Evolutionary conservation across 2,888 invertebrate genomes (phyloP).

Genomic region (Marasmarcha lunaedactyla): DNA sequence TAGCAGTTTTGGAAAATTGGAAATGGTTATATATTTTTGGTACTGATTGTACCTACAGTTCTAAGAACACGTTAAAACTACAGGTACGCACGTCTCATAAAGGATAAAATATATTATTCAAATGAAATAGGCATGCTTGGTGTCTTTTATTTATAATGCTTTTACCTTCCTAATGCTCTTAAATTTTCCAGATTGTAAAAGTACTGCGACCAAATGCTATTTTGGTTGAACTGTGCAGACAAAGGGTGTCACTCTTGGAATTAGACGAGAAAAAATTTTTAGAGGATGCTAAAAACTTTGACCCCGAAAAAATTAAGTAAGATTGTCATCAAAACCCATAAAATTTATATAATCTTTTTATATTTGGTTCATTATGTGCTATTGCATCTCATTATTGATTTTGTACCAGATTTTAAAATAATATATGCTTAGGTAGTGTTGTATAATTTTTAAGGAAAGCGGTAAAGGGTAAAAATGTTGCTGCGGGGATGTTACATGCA

Average conservation of each 20-base stretch:
- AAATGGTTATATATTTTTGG: no score
- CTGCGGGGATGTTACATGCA: slow-evolving; percentile 56
- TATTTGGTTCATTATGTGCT: no score
- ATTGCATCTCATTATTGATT: background rate
- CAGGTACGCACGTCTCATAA: no score
- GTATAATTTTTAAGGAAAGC: slow-evolving; percentile 31
- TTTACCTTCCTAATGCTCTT: no score
- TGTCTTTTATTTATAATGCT: no score
- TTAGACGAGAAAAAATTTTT: slow-evolving; percentile 58
- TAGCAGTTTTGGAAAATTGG: no score
- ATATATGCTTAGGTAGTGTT: no score
- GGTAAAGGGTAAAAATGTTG: slow-evolving; percentile 52
- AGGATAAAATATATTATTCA: no score
- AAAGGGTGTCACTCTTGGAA: slow-evolving; percentile 52
- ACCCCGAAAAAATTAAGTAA: slow-evolving; percentile 48
- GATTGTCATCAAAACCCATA: no score
- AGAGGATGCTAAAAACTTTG: slow-evolving; percentile 58
- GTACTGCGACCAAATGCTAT: slow-evolving; percentile 51
- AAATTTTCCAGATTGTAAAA: slow-evolving; percentile 42
- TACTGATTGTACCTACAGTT: no score
- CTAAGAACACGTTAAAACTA: no score
- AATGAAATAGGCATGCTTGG: no score
- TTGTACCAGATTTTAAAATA: slow-evolving; percentile 2
- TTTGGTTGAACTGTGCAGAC: slow-evolving; percentile 54
- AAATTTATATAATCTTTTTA: slow-evolving; percentile 2